Evolutionary conservation across 1,140 invertebrate genomes (phyloP).

Genomic region (Drosophila lowei): DNA sequence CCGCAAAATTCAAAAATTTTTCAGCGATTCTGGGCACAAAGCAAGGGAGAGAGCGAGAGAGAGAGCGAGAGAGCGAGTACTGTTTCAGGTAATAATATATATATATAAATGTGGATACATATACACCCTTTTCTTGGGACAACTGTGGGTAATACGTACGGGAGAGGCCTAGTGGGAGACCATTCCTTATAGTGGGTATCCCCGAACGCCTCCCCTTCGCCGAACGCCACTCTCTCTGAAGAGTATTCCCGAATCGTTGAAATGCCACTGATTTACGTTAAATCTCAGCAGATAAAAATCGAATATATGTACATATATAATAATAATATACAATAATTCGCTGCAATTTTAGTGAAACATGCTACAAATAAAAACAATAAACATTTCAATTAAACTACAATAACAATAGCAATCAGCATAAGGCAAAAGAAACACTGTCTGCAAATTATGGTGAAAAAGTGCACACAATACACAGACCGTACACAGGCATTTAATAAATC

Average conservation of each 20-base stretch:
- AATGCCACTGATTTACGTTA: neutral
- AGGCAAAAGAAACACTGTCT: neutral
- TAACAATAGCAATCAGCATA: slow-evolving; percentile 38
- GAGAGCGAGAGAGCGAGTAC: neutral
- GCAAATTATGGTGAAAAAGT: slow-evolving; percentile 18
- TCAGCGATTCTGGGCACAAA: slow-evolving; percentile 18
- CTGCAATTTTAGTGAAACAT: slow-evolving; percentile 40
- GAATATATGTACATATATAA: slow-evolving; percentile 1
- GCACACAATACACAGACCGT: neutral
- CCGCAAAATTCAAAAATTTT: slow-evolving; percentile 75
- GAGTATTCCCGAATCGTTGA: too few relatives aligned
- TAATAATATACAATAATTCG: slow-evolving; percentile 34
- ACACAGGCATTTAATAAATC: slow-evolving; percentile 56
- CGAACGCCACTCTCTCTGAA: too few relatives aligned
- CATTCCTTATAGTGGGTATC: too few relatives aligned
- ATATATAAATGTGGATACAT: too few relatives aligned
- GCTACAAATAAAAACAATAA: slow-evolving; percentile 62
- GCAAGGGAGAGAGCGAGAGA: too few relatives aligned
- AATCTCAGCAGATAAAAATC: slow-evolving; percentile 33
- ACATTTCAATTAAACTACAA: slow-evolving; percentile 76
- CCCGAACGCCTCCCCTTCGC: too few relatives aligned
- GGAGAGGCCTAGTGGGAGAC: too few relatives aligned
- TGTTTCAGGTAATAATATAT: slow-evolving; percentile 27
- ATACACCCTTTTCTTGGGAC: too few relatives aligned
- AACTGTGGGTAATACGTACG: too few relatives aligned